Evolutionary conservation across 2,888 invertebrate genomes (phyloP).

Genomic region (Sinodicranocentrus sp.): DNA sequence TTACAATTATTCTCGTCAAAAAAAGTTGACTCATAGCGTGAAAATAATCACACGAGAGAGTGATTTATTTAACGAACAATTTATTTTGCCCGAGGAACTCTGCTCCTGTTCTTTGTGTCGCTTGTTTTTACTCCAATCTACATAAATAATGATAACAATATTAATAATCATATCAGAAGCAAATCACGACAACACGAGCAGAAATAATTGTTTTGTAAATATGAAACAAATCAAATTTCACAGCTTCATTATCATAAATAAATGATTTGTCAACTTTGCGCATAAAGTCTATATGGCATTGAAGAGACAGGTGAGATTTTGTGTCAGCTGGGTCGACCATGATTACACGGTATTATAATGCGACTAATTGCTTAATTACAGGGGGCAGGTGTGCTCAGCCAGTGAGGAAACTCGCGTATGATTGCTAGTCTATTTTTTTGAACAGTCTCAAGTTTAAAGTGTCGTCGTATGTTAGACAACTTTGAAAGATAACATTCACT

Average conservation of each 20-base stretch:
- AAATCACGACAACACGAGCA: neutral
- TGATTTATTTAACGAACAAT: too few species aligned
- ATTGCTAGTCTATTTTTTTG: too few species aligned
- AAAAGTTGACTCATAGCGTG: too few species aligned
- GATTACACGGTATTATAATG: conserved; percentile 24
- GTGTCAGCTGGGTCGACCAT: neutral
- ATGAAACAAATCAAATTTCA: conserved; percentile 36
- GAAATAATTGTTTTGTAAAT: conserved; percentile 24
- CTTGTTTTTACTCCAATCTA: neutral
- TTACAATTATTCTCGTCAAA: too few species aligned
- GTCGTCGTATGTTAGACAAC: too few species aligned
- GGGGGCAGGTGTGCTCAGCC: conserved; percentile 13
- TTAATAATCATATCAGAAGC: conserved; percentile 16
- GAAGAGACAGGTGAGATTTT: neutral
- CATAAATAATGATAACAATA: too few species aligned
- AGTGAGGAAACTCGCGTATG: conserved; percentile 13
- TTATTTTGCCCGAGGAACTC: too few species aligned
- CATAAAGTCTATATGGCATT: neutral
- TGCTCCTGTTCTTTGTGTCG: too few species aligned
- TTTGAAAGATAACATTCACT: too few species aligned
- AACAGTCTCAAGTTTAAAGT: too few species aligned
- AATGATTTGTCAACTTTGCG: conserved; percentile 47
- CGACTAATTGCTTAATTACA: conserved; percentile 56
- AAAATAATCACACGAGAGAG: too few species aligned
- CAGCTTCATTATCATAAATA: conserved; percentile 56